These are phyloP conservation scores for Leiothrix lutea DNA, from an alignment of 2,113 vertebrate species.

Conservation along the genomic window DNA sequence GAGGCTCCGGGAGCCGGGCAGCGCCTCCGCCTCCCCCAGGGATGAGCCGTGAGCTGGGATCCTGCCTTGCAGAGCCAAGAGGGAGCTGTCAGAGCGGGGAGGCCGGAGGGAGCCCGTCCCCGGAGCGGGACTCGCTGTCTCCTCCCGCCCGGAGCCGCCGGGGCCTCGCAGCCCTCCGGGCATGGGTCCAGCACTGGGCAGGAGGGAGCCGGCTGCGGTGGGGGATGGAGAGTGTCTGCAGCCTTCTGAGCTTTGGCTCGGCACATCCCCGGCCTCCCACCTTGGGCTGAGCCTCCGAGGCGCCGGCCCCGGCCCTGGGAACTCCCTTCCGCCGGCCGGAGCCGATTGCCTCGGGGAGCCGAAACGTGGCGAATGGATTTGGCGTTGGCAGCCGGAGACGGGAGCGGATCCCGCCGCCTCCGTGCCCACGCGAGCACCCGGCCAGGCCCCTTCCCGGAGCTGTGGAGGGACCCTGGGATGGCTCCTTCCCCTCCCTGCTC, in stretches of 20 bases:
- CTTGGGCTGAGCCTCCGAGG: conserved; percentile 57
- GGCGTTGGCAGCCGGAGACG: conserved; percentile 29
- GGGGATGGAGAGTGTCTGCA: conserved; percentile 45
- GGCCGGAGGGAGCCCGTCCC: background rate
- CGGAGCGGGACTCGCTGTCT: background rate
- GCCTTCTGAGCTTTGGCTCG: conserved; percentile 19
- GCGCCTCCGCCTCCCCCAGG: background rate
- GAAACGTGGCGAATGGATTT: conserved; percentile 65
- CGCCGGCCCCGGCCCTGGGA: conserved; percentile 29
- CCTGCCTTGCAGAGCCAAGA: background rate
- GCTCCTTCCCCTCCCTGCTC: background rate
- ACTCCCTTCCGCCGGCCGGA: conserved; percentile 37
- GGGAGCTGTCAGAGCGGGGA: background rate
- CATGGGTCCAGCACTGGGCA: conserved; percentile 29
- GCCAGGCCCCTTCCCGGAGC: background rate
- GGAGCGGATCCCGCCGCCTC: background rate
- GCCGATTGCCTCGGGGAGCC: conserved; percentile 30
- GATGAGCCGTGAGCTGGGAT: background rate
- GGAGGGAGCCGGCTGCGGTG: conserved; percentile 37
- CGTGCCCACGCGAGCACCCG: conserved; percentile 21
- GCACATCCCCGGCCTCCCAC: conserved; percentile 40
- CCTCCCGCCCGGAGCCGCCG: background rate
- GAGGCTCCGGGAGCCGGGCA: background rate
- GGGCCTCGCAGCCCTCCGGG: conserved; percentile 47
- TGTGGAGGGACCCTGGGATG: background rate